Evolutionary conservation across 2,888 invertebrate species (phyloP).

Genomic region (Agrypnus murinus): DNA sequence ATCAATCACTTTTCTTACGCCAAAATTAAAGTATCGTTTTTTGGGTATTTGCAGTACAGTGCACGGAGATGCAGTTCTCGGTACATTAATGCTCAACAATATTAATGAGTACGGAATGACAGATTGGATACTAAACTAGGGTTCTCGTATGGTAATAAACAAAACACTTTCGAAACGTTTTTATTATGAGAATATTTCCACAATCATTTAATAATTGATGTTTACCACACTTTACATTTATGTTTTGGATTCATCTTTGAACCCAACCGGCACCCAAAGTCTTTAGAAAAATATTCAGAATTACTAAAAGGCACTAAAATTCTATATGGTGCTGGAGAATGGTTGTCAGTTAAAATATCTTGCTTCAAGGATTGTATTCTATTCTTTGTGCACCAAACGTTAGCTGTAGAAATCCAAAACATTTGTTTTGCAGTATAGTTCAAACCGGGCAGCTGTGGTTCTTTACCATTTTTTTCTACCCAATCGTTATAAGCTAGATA

Average conservation of each 20-base stretch:
- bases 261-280: constrained; percentile 75
- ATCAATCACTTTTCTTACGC: no score
- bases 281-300: constrained; percentile 75
- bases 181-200: no score
- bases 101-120: no score
- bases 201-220: not conserved
- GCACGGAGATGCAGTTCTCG: no score
- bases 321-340: constrained; percentile 77
- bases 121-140: no score
- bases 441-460: constrained; percentile 79
- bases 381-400: constrained; percentile 90
- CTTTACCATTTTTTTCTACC: constrained; percentile 76
- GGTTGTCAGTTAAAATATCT: constrained; percentile 82
- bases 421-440: constrained; percentile 79
- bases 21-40: no score
- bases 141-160: no score
- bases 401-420: constrained; percentile 89
- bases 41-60: no score
- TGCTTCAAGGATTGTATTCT: constrained; percentile 77
- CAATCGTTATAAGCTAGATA: constrained; percentile 82
- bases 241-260: constrained; percentile 74
- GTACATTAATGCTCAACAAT: no score
- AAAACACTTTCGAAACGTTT: no score
- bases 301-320: constrained; percentile 78
- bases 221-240: constrained; percentile 78